These are phyloP conservation scores for Australoheros facetus DNA, from an alignment of 2,797 vertebrate species.

Conservation along the genomic window DNA sequence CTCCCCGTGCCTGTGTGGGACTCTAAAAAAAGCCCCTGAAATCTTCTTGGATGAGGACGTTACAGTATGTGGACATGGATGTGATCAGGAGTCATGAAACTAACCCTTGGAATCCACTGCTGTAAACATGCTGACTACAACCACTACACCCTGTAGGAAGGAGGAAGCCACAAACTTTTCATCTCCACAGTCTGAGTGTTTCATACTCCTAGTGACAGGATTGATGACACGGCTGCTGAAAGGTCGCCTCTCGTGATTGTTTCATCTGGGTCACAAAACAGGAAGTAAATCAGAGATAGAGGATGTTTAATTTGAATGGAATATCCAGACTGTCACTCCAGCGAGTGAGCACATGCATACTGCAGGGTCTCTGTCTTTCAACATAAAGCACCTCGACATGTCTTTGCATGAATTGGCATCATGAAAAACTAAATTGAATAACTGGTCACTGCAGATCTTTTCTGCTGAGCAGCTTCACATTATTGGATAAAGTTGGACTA, in stretches of 20 bases:
- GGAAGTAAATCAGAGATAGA: not conserved
- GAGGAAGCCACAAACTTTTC: conserved; percentile 4
- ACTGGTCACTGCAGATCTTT: not conserved
- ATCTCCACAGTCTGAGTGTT: not conserved
- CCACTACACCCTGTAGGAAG: not conserved
- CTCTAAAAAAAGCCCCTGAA: not conserved
- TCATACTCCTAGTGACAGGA: not conserved
- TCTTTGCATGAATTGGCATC: not conserved
- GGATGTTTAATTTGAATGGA: not conserved
- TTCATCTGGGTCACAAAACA: conserved; percentile 6
- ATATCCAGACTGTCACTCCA: not conserved
- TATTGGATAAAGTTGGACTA: too few relatives aligned
- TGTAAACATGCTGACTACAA: not conserved
- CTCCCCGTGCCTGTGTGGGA: too few relatives aligned
- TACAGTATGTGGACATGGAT: not conserved
- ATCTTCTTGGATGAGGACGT: not conserved
- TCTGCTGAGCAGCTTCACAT: too few relatives aligned
- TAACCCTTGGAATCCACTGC: not conserved
- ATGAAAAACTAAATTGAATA: not conserved
- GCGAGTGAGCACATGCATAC: not conserved
- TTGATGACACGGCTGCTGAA: not conserved
- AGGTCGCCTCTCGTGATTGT: not conserved
- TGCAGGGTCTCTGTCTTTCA: not conserved
- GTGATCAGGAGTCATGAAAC: not conserved
- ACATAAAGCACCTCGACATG: not conserved